Conservation (phyloP, 2,797 vertebrate genomes). For the Parauchenoglanis ngamensis region DNA sequence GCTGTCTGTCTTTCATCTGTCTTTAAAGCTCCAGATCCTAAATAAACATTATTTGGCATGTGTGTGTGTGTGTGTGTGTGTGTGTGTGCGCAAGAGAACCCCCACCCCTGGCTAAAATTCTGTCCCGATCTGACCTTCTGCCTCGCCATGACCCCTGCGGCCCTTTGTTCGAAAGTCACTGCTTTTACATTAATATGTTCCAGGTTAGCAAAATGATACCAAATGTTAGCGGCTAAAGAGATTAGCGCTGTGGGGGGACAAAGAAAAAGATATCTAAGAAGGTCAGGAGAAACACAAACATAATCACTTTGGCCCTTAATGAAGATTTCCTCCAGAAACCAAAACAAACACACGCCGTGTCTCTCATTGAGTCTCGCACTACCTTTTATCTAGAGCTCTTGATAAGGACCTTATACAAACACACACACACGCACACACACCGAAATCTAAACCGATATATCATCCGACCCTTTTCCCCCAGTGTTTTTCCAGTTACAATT, state of each 20-base stretch:
- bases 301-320: conserved; percentile 75
- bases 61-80: conserved; percentile 26
- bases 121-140: conserved; percentile 66
- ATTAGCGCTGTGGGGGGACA: not conserved
- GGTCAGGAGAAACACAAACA: conserved; percentile 69
- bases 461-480: not conserved
- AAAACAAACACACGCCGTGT: conserved; percentile 45
- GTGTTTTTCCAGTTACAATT: not conserved
- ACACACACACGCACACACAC: conserved; percentile 14
- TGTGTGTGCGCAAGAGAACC: not conserved
- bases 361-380: not conserved
- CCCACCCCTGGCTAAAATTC: conserved; percentile 47
- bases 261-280: conserved; percentile 31
- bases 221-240: conserved; percentile 39
- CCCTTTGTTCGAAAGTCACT: conserved; percentile 45
- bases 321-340: conserved; percentile 71
- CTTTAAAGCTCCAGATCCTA: conserved; percentile 32
- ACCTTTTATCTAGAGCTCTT: conserved; percentile 61
- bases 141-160: conserved; percentile 56
- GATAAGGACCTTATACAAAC: conserved; percentile 18
- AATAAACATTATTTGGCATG: conserved; percentile 31
- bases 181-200: conserved; percentile 68
- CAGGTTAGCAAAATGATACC: conserved; percentile 62
- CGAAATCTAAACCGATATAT: not conserved
- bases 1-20: conserved; percentile 66